Base-by-base conservation (phyloP, 2,113 vertebrate species). In the Scopus umbretta region DNA sequence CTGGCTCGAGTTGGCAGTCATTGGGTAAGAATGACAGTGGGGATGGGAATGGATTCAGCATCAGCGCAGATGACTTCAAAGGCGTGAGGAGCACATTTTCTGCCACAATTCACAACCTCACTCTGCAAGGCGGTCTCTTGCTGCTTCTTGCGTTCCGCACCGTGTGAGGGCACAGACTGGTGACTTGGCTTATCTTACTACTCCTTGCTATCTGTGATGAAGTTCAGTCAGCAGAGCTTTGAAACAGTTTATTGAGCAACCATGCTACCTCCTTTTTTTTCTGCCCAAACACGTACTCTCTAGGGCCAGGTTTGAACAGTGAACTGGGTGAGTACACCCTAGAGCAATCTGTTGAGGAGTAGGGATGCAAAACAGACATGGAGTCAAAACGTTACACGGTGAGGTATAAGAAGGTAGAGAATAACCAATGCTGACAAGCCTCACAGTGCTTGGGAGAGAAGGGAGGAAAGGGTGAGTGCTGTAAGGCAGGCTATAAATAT, bases 281-380 rank as follows among this genome's bases (percentile, higher is more conserved):
- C 58, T 62, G 27, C 29, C 58, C 36, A 40, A 18, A 34, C 3
- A 85, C 30, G 18, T 65, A 43, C 23, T 66, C 22, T 61, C 20
- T 34, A 30, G 74, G 50, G 78, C 18, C 55, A 66, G 56, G 74
- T 74, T 27, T 74, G 70, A 71, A 10, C 52, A 50, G 22, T 32
- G 45, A 87, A 36, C 13, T 0, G 0, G 40, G 14, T 0, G 0
- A 61, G 47, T 23, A 13, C 76, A 27, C 59, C 42, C 25, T 73
- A 22, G 36, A 91, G 72, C 59, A 61, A 66, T 36, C 29, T 76
- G 20, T 11, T 73, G 59, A 92, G 53, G 53, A 72, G 29, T 4
- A 32, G 26, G 40, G 53, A 63, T 52, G 55, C 42, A 79, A 84
- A 92, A 7, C 21, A 88, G 63, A 61, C 27, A 2, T 30, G 20